Percentiles rank a stretch among this genome's conserved stretches.
Evolutionary conservation across 37 sponge, comb jelly and placozoan species (phyloP).

Genomic region (Ephydatia muelleri): DNA sequence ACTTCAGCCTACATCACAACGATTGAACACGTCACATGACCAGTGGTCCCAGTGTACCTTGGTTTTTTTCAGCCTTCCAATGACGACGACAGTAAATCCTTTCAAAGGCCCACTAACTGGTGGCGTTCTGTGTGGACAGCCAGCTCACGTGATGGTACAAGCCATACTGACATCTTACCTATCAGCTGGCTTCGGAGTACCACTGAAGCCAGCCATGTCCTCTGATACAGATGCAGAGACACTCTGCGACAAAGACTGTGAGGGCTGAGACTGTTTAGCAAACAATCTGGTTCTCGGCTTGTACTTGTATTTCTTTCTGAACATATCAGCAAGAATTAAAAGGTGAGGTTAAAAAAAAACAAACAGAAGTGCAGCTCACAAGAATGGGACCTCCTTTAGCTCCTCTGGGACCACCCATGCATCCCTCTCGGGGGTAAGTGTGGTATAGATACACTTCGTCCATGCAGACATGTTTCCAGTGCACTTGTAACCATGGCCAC

Average conservation of each 20-base stretch:
- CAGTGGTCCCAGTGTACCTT: slow-evolving; percentile 28
- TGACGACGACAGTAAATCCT: slow-evolving; percentile 71
- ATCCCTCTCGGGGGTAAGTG: slow-evolving; percentile 57
- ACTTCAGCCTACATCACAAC: slow-evolving; percentile 32
- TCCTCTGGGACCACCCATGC: slow-evolving; percentile 78
- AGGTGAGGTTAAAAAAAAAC: background rate
- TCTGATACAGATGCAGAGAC: background rate
- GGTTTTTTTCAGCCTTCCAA: slow-evolving; percentile 63
- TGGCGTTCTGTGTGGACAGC: background rate
- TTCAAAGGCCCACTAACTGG: slow-evolving; percentile 26
- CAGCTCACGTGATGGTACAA: no score
- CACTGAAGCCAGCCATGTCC: slow-evolving; percentile 21
- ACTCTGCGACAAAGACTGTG: slow-evolving; percentile 4
- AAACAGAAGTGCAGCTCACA: slow-evolving; percentile 29
- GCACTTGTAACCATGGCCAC: slow-evolving; percentile 74
- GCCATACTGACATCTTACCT: background rate
- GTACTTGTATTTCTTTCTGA: slow-evolving; percentile 68
- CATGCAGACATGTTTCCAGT: slow-evolving; percentile 90
- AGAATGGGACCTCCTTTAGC: slow-evolving; percentile 42
- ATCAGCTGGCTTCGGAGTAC: slow-evolving; percentile 4
- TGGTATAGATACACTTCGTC: slow-evolving; percentile 86
- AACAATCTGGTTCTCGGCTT: slow-evolving; percentile 44
- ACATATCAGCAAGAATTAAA: background rate
- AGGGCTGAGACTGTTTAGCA: slow-evolving; percentile 29
- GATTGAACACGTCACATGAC: background rate